phyloP scores from a whole-genome alignment of 2,113 vertebrate genomes.

The Stictonetta naevosa region DNA sequence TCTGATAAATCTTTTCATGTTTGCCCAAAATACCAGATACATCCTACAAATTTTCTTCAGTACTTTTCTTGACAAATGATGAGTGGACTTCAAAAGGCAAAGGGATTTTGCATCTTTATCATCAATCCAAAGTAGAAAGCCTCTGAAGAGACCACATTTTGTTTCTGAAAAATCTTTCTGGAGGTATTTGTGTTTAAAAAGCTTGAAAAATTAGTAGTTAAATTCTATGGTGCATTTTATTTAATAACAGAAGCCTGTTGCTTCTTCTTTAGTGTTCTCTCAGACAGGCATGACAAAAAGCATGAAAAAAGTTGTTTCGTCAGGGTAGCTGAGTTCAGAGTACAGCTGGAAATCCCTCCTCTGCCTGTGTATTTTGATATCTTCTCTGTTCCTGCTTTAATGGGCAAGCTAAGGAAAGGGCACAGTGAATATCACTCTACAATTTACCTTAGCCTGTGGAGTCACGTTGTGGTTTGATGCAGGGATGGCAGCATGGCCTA shows the following conservation, averaged over 20 bases:
- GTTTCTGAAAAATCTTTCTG: not conserved
- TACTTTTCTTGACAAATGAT: not conserved
- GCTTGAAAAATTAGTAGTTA: not conserved
- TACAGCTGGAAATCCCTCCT: not conserved
- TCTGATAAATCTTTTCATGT: not conserved
- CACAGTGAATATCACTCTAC: not conserved
- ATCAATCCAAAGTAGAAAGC: not conserved
- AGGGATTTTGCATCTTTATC: not conserved
- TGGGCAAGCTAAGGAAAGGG: not conserved
- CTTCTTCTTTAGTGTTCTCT: not conserved
- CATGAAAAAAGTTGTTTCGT: not conserved
- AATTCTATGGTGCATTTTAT: not conserved
- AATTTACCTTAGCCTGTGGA: not conserved
- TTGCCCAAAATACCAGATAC: not conserved
- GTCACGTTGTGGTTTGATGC: not conserved
- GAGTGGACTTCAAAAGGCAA: constrained; percentile 1
- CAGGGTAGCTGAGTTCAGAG: not conserved
- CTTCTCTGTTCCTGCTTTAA: not conserved
- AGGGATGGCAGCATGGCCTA: not conserved
- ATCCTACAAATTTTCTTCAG: not conserved
- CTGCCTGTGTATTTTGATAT: not conserved
- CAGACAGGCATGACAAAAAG: not conserved
- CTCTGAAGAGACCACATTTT: not conserved
- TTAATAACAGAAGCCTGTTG: not conserved
- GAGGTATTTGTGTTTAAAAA: not conserved